Evolutionary conservation across 2,113 vertebrate genomes (phyloP).

Genomic region (Atractosteus spatula): DNA sequence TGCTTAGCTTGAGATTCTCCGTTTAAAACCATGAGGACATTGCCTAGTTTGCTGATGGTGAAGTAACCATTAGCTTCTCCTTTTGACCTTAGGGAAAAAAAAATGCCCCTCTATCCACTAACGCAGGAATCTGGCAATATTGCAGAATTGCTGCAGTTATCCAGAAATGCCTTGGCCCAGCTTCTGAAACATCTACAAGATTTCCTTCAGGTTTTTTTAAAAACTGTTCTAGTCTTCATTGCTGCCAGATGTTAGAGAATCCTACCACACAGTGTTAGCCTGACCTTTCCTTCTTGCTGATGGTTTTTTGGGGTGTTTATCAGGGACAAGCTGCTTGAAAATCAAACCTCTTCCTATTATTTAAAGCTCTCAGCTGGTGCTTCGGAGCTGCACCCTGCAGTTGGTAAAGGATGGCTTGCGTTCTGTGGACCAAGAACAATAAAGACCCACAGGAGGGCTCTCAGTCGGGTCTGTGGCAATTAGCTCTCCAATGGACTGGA

Average conservation of each 20-base stretch:
- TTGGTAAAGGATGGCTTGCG: constrained; percentile 9
- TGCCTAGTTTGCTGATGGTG: constrained; percentile 43
- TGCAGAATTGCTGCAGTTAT: constrained; percentile 33
- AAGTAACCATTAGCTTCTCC: constrained; percentile 45
- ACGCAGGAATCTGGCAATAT: constrained; percentile 28
- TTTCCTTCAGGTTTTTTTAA: constrained; percentile 12
- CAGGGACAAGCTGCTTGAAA: constrained; percentile 3
- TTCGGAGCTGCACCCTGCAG: constrained; percentile 2
- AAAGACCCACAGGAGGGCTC: background rate
- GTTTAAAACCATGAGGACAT: constrained; percentile 44
- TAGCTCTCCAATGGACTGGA: constrained; percentile 22
- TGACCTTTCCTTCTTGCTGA: background rate
- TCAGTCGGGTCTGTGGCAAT: constrained; percentile 20
- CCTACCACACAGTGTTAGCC: constrained; percentile 27
- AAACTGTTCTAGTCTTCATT: constrained; percentile 41
- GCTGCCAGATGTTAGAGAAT: constrained; percentile 64
- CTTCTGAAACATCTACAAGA: constrained; percentile 36
- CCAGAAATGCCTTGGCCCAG: constrained; percentile 27
- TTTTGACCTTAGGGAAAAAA: constrained; percentile 48
- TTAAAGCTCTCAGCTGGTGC: constrained; percentile 1
- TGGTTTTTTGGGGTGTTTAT: background rate
- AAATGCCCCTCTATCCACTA: constrained; percentile 28
- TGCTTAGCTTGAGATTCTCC: constrained; percentile 22
- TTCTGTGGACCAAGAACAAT: constrained; percentile 17
- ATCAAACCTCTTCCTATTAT: constrained; percentile 16